Evolutionary conservation across 2,113 vertebrate genomes (phyloP).

Genomic region (Greenwoodochromis staneri): DNA sequence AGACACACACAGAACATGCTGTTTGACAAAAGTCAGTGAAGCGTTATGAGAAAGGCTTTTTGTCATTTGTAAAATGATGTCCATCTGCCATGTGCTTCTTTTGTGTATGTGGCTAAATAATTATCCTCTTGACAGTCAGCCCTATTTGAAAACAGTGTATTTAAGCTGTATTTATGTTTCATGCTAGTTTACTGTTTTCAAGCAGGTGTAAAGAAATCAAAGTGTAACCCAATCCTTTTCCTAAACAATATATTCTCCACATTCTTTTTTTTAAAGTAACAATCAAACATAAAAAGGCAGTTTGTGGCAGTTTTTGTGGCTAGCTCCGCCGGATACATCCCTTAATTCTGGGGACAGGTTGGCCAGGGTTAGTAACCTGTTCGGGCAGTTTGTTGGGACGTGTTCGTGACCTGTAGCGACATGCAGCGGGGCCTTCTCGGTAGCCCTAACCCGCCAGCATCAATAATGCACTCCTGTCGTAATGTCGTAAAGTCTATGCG

Average conservation of each 20-base stretch:
- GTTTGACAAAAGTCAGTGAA: not conserved
- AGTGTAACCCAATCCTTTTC: not conserved
- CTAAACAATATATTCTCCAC: not conserved
- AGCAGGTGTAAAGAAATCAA: not conserved
- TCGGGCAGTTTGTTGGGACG: rapidly evolving
- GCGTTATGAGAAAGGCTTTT: not conserved
- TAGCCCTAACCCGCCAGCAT: not conserved
- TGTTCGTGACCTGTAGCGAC: rapidly evolving
- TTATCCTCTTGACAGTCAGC: not conserved
- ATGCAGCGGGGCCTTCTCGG: not conserved
- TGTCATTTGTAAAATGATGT: not conserved
- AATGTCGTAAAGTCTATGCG: not conserved
- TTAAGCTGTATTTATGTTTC: not conserved
- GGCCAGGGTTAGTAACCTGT: not conserved
- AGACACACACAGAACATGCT: not conserved
- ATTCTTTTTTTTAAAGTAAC: not conserved
- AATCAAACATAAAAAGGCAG: not conserved
- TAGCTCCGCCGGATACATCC: rapidly evolving
- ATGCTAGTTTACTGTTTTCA: not conserved
- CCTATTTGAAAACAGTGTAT: not conserved
- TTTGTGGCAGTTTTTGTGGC: not conserved
- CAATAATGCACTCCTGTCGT: not conserved
- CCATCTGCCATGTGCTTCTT: not conserved
- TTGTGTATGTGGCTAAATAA: not conserved
- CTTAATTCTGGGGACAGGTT: not conserved